These are phyloP conservation scores for Bedellia somnulentella DNA, from an alignment of 2,888 invertebrate species.

Conservation along the genomic window DNA sequence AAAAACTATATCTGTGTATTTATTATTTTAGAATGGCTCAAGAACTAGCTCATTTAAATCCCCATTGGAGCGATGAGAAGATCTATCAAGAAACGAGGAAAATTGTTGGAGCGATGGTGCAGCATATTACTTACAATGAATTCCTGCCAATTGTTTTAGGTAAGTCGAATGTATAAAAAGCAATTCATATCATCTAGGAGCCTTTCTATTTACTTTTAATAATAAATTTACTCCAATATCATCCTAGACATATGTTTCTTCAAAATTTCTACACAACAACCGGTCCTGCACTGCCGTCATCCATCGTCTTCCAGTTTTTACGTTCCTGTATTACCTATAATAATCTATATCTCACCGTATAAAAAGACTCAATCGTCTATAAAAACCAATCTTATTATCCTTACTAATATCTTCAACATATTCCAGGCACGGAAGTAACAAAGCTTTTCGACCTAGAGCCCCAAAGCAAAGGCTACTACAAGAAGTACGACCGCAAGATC, in stretches of 20 bases:
- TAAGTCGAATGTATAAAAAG: conserved; percentile 17
- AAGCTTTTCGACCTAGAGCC: conserved; percentile 74
- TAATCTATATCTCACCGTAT: too few species aligned
- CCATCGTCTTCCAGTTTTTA: too few species aligned
- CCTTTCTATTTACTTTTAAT: neutral
- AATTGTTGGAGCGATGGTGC: conserved; percentile 79
- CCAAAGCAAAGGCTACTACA: conserved; percentile 67
- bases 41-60: conserved; percentile 71
- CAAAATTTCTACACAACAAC: too few species aligned
- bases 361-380: too few species aligned
- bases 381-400: too few species aligned
- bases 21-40: conserved; percentile 67
- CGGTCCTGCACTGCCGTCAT: too few species aligned
- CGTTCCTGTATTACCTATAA: too few species aligned
- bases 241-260: too few species aligned
- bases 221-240: neutral
- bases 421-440: conserved; percentile 75
- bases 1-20: too few species aligned
- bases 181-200: neutral
- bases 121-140: conserved; percentile 83
- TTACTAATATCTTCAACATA: too few species aligned
- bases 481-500: conserved; percentile 67
- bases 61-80: conserved; percentile 87
- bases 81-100: conserved; percentile 82
- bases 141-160: conserved; percentile 80